phyloP scores from a whole-genome alignment of 2,797 vertebrate species.

The Amblyraja radiata region DNA sequence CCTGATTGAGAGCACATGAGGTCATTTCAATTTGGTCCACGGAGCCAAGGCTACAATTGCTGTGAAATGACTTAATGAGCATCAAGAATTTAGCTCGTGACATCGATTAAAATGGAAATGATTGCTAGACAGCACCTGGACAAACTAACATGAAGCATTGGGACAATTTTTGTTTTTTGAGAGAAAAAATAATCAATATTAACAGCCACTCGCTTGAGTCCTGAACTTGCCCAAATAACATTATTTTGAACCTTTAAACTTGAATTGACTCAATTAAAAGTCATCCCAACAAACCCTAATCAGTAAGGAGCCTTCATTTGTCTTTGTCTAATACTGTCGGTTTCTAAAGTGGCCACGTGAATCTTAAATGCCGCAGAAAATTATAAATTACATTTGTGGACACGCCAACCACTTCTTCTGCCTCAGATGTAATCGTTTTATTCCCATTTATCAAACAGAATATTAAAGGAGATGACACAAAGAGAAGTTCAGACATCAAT shows the following conservation, averaged over 20 bases:
- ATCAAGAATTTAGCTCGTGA: neutral
- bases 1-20: neutral
- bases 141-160: neutral
- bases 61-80: neutral
- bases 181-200: neutral
- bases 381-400: neutral
- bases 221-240: neutral
- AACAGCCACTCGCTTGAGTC: neutral
- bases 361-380: constrained; percentile 16
- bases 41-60: neutral
- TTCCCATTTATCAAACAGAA: neutral
- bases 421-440: neutral
- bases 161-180: neutral
- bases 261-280: neutral
- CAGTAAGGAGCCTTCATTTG: neutral
- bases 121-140: neutral
- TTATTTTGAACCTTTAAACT: neutral
- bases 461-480: neutral
- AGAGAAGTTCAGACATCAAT: neutral
- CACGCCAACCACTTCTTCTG: neutral
- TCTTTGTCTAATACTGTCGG: neutral
- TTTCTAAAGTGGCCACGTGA: neutral
- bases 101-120: neutral
- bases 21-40: constrained; percentile 16
- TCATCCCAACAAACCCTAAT: neutral